Conservation (phyloP, 1,140 invertebrate species). For the Calliphora vicina region DNA sequence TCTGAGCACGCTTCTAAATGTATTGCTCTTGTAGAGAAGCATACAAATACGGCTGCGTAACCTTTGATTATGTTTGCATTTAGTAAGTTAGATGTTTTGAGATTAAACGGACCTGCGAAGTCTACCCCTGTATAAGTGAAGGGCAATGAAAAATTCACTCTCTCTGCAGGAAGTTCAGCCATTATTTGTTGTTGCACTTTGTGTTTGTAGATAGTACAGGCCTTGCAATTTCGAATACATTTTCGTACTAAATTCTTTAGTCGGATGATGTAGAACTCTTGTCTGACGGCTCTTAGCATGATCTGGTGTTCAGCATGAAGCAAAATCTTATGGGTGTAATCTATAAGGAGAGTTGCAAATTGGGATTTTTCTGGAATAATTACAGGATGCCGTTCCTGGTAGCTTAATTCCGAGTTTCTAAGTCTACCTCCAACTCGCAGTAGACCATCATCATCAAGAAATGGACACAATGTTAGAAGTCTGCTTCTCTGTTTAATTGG, state of each 20-base stretch:
- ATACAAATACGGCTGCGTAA: neutral
- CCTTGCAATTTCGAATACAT: neutral
- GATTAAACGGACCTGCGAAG: constrained; percentile 39
- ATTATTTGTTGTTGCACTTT: constrained; percentile 2
- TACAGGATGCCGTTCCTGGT: neutral
- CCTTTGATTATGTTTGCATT: neutral
- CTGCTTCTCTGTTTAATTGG: neutral
- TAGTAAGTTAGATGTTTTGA: neutral
- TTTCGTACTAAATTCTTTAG: neutral
- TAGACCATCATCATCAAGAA: neutral
- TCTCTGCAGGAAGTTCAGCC: constrained; percentile 39
- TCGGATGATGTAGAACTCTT: neutral
- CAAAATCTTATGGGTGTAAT: neutral
- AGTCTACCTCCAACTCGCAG: neutral
- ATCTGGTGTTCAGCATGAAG: neutral
- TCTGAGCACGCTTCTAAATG: constrained; percentile 13
- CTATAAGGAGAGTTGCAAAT: neutral
- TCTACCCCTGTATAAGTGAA: constrained; percentile 43
- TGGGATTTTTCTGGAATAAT: neutral
- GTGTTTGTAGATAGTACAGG: neutral
- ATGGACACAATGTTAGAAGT: neutral
- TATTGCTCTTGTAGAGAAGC: neutral
- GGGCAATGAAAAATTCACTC: constrained; percentile 37
- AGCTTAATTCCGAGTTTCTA: neutral
- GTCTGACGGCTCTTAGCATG: constrained; percentile 15